Conservation (phyloP, 1,140 invertebrate species). For the Ceratitis capitata region DNA sequence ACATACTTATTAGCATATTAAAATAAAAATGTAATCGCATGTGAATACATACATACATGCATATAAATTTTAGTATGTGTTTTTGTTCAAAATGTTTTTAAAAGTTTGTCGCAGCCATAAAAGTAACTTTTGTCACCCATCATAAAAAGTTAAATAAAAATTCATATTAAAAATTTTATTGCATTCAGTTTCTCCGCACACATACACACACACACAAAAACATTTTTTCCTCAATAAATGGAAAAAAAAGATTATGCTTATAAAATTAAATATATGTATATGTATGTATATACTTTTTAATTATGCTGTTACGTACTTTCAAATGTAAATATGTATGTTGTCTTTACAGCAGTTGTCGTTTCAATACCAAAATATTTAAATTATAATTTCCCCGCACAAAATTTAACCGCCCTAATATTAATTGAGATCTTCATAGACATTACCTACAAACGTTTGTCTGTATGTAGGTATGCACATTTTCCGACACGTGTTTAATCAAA, state of each 20-base stretch:
- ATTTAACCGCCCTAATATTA: not conserved
- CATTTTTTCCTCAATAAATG: not conserved
- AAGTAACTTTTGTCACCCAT: not conserved
- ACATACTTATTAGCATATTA: not conserved
- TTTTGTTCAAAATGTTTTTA: too few species aligned
- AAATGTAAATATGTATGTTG: not conserved
- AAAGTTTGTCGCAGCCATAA: not conserved
- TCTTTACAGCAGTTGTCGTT: not conserved
- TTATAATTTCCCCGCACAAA: not conserved
- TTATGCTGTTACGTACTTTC: not conserved
- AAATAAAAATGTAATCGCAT: not conserved
- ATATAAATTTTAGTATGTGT: not conserved
- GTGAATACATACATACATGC: not conserved
- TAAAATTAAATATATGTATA: not conserved
- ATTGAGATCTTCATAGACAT: not conserved
- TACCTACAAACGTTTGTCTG: too few species aligned
- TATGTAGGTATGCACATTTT: not conserved
- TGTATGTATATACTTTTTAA: not conserved
- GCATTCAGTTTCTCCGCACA: not conserved
- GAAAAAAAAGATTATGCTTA: not conserved
- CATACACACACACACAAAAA: not conserved
- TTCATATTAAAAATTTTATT: not conserved
- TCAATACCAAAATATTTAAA: not conserved
- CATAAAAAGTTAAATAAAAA: not conserved
- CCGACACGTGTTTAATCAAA: conserved; percentile 20